Percentiles rank a stretch among this genome's conserved stretches.
These are phyloP conservation scores for Thryonomys swinderianus DNA, from an alignment of 2,113 vertebrate species.

Conservation along the genomic window DNA sequence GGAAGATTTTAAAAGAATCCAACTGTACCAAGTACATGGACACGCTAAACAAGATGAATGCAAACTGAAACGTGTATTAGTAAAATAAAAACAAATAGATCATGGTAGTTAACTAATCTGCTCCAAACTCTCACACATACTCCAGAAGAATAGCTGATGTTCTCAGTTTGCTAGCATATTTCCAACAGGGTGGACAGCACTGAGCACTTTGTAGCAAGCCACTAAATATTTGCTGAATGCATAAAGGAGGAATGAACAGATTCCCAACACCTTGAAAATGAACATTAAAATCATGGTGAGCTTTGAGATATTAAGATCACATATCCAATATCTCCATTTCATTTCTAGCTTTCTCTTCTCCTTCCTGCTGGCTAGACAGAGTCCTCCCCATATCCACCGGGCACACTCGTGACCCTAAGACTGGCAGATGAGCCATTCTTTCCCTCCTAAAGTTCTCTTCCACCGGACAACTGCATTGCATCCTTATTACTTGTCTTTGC, in stretches of 20 bases:
- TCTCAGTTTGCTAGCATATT: not conserved
- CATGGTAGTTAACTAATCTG: not conserved
- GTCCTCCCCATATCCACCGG: too few species aligned
- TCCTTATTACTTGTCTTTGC: not conserved
- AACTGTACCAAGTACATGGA: too few species aligned
- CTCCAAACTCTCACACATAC: not conserved
- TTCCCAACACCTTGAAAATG: not conserved
- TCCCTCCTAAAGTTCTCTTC: not conserved
- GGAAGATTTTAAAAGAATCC: too few species aligned
- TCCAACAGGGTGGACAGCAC: not conserved
- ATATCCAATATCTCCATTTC: not conserved
- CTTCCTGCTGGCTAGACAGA: not conserved
- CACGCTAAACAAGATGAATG: too few species aligned
- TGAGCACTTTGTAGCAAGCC: not conserved
- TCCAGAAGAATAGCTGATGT: not conserved
- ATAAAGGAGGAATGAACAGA: not conserved
- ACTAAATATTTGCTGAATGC: not conserved
- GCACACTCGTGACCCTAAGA: not conserved
- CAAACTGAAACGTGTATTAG: too few species aligned
- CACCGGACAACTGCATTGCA: not conserved
- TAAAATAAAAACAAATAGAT: too few species aligned
- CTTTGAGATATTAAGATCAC: not conserved
- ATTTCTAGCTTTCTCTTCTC: not conserved
- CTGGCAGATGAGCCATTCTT: not conserved
- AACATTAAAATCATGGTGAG: not conserved